Base-by-base conservation (phyloP, 92 coral and sea anemone genomes). In the Blastomussa wellsi region DNA sequence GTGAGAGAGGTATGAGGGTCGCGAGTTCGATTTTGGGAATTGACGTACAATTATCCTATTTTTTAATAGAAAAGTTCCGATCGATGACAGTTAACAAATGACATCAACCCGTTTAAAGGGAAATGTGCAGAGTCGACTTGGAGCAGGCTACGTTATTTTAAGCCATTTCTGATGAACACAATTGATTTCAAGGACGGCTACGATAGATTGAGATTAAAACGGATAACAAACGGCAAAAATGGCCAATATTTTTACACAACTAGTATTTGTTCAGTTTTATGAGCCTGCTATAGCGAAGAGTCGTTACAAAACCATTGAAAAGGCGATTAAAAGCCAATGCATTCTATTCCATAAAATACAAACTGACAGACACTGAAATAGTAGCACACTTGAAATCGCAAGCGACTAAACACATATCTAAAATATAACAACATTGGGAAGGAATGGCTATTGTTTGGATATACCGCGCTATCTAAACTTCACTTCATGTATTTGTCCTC, bases 401-500 rank as follows among this genome's bases (percentile, higher is more conserved):
- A 20, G 14, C 26, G 47, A 14, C 62, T 79, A 2, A 60, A 79
- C 82, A 62, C 82, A 37, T 37, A 38, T 15, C 16, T 62, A n/a
- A n/a, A n/a, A 57, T 62, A 29, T 60, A 26, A 15, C 7, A 38
- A 9, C 32, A 44, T 37, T 1, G 20, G 3, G 68, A 77, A 24
- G 47, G 49, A 36, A 38, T 62, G 53, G 2, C 16, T n/a, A 32
- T 75, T 33, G 38, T 42, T 48, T 48, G 15, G 64, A 19, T 49
- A 33, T 10, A n/a, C 7, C 65, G 65, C 39, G 67, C 49, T 37
- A 24, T 38, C 53, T 31, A 19, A 33, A n/a, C 20, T 14, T 73
- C 53, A 92, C 83, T 92, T 90, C 99, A 97, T 97, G 90, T 97
- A 97, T 80, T 97, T 97, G 90, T 97, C 99, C 53, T 91, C 99